These are phyloP conservation scores for Onychomys arenicola DNA, from an alignment of 2,797 vertebrate species.

Conservation along the genomic window DNA sequence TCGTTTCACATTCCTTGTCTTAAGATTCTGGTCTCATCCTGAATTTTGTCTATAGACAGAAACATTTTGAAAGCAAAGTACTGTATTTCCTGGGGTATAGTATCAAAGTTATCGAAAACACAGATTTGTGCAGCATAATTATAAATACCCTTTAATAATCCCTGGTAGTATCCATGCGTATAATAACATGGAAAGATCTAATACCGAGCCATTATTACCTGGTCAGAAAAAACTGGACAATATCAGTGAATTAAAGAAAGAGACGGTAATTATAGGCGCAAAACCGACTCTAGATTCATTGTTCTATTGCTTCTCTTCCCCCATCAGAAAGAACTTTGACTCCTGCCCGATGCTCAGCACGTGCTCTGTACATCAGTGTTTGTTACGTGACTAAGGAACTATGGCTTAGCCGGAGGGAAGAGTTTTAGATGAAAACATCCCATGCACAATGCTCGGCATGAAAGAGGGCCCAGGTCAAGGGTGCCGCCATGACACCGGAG, in stretches of 20 bases:
- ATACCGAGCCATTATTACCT: background rate
- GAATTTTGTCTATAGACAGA: background rate
- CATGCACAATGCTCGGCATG: background rate
- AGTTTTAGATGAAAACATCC: background rate
- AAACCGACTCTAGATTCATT: background rate
- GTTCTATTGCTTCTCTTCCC: background rate
- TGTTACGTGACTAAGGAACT: background rate
- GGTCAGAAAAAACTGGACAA: background rate
- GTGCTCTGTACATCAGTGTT: background rate
- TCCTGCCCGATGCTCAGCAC: background rate
- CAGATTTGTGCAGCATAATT: background rate
- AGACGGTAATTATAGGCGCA: background rate
- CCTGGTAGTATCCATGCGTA: background rate
- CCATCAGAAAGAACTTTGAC: background rate
- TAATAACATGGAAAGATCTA: background rate
- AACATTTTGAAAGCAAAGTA: slow-evolving; percentile 31
- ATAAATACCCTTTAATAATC: background rate
- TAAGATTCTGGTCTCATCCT: background rate
- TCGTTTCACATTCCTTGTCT: background rate
- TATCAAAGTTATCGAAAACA: background rate
- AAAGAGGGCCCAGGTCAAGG: background rate
- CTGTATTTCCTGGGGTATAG: background rate
- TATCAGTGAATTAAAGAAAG: background rate
- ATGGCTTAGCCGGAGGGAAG: background rate
- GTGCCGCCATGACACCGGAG: background rate